Evolutionary conservation across 2,888 invertebrate species (phyloP).

Genomic region (Leucania comma): DNA sequence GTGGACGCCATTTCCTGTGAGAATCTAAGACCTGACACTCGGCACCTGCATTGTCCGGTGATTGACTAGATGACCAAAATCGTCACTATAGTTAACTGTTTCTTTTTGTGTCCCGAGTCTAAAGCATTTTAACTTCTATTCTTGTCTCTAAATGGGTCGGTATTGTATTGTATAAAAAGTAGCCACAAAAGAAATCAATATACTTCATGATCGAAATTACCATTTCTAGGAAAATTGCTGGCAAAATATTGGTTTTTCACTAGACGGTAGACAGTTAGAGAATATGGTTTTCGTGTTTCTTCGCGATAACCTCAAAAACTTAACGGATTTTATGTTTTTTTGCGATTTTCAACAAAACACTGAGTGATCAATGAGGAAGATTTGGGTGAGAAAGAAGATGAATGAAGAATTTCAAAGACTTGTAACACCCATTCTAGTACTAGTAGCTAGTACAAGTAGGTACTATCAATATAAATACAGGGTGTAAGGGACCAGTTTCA

Average conservation of each 20-base stretch:
- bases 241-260: not conserved
- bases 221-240: not conserved
- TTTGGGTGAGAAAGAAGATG: too few relatives aligned
- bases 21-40: conserved; percentile 35
- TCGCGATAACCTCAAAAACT: not conserved
- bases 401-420: too few relatives aligned
- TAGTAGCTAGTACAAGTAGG: too few relatives aligned
- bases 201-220: not conserved
- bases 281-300: not conserved
- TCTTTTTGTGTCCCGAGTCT: conserved; percentile 4
- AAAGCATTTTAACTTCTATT: conserved; percentile 13
- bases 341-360: too few relatives aligned
- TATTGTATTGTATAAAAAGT: conserved; percentile 10
- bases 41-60: conserved; percentile 40
- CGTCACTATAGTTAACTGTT: conserved; percentile 19
- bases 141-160: not conserved
- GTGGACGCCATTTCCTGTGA: conserved; percentile 56
- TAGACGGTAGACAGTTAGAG: not conserved
- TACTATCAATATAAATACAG: too few relatives aligned
- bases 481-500: too few relatives aligned
- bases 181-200: not conserved
- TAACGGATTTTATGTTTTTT: too few relatives aligned
- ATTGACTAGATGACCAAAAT: conserved; percentile 33
- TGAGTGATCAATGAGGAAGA: too few relatives aligned
- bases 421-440: too few relatives aligned